Base-by-base conservation (phyloP, 2,797 vertebrate genomes). In the Sebastes aleutianus region DNA sequence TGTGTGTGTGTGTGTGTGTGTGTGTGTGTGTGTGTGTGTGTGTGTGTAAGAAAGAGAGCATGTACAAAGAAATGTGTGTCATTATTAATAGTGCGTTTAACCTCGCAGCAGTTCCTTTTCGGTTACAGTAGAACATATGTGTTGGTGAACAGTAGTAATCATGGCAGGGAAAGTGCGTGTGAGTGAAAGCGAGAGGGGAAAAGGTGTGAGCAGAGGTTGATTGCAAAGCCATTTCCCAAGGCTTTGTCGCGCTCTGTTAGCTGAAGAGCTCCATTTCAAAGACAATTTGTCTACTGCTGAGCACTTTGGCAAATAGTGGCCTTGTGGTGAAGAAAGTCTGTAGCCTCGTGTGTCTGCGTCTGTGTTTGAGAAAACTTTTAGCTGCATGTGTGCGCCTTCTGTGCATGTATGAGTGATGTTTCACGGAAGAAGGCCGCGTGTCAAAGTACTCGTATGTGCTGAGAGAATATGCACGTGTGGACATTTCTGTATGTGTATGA, bases 161-260 rank as follows among this genome's bases (percentile, higher is more conserved):
- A 64, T 18, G 20, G 65, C 43, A 59, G 47, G 39, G 70, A 66
- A 34, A 71, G 62, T 53, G 76, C 47, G 39, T 77, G 86, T 66
- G 71, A 76, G 73, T 1, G 24, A 58, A 63, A 69, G 82, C 0
- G 22, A 22, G 63, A 74, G 79, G 69, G 66, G 80, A 50, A 79
- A 81, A 91, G 84, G 87, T 91, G 79, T 81, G 90, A 89, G 82
- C 71, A 50, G 80, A 77, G 90, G 89, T 91, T 92, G 91, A 94
- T 93, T 93, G 91, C 88, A 20, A 89, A 89, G 86, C 82, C 78
- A 85, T 94, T 93, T 95, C 91, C 89, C 72, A 76, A 90, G 90
- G 91, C 92, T 93, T 90, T 93, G 91, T 90, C 27, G 85, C 64
- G 79, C 88, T 93, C 88, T 91, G 91, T 92, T 91, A 90, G 88